phyloP scores from a whole-genome alignment of 2,797 vertebrate species.

The Dendrocincla fuliginosa region DNA sequence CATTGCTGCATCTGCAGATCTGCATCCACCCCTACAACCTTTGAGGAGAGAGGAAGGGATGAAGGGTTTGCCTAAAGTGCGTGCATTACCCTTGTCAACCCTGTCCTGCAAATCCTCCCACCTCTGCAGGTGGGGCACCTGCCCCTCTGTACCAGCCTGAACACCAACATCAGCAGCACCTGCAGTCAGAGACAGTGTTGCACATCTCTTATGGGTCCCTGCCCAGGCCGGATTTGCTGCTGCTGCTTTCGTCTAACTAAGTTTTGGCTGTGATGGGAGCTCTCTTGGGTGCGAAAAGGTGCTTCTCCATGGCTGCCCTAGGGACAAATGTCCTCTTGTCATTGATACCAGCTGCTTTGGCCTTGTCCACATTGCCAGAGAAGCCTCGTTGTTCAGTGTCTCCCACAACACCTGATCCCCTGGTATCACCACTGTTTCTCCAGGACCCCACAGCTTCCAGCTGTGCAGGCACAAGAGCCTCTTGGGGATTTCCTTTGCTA shows the following conservation, averaged over 20 bases:
- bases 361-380: background rate
- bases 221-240: background rate
- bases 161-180: background rate
- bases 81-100: background rate
- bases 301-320: accelerated
- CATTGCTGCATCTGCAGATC: background rate
- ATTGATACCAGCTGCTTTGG: background rate
- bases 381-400: background rate
- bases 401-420: background rate
- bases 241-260: background rate
- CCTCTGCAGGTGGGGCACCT: background rate
- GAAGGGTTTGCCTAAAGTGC: background rate
- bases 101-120: background rate
- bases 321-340: background rate
- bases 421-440: background rate
- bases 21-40: background rate
- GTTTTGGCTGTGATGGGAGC: background rate
- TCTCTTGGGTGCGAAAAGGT: background rate
- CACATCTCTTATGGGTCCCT: background rate
- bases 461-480: background rate
- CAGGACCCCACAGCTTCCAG: background rate
- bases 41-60: background rate
- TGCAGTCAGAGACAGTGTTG: background rate
- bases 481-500: background rate
- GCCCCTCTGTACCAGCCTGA: background rate